Evolutionary conservation across 2,888 invertebrate genomes (phyloP).

Genomic region (Drosophila atroscutellata): DNA sequence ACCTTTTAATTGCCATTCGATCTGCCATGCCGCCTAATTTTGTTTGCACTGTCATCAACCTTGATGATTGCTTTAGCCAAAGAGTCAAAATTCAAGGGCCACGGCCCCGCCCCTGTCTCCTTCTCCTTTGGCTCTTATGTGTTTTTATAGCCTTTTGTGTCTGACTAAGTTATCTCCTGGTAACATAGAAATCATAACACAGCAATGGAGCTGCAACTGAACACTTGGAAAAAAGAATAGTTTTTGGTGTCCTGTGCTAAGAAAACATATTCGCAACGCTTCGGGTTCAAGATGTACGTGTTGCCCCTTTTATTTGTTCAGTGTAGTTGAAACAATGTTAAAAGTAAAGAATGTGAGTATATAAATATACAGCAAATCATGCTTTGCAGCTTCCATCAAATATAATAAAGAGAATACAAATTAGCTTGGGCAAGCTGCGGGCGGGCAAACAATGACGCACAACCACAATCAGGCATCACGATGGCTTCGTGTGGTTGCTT

Average conservation of each 20-base stretch:
- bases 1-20: conserved; percentile 73
- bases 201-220: conserved; percentile 22
- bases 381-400: conserved; percentile 55
- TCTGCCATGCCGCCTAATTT: conserved; percentile 48
- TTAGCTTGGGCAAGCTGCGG: conserved; percentile 66
- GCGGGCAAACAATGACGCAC: conserved; percentile 20
- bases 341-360: neutral
- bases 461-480: conserved; percentile 20
- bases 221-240: neutral
- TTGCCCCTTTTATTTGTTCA: conserved; percentile 1
- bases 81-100: conserved; percentile 22
- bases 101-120: neutral
- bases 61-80: conserved; percentile 34
- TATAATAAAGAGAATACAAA: conserved; percentile 73
- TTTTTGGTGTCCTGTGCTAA: neutral
- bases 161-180: conserved; percentile 67
- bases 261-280: neutral
- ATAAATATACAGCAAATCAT: conserved; percentile 38
- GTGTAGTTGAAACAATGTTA: neutral
- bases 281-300: neutral
- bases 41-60: conserved; percentile 67
- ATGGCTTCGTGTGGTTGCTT: conserved; percentile 21
- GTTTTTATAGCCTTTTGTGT: conserved; percentile 73
- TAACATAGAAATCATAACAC: conserved; percentile 70
- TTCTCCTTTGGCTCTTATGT: conserved; percentile 4